Base-by-base conservation (phyloP, 2,888 invertebrate genomes). In the Agrochola lota region DNA sequence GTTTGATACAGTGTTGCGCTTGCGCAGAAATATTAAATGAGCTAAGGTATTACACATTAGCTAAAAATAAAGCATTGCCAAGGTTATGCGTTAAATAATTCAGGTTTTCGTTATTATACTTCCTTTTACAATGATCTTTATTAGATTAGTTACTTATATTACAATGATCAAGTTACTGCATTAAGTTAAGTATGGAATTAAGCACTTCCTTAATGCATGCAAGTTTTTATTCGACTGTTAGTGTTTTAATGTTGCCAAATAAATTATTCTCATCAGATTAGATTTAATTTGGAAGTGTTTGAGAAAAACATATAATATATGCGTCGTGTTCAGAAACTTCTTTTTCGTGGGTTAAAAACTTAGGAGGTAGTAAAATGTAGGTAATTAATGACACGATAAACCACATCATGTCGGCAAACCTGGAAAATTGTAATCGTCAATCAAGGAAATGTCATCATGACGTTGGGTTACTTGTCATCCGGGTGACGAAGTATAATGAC, bases 1-100 rank as follows among this genome's bases (percentile, higher is more conserved):
- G 5, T 55, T 46, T 35, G 12, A 70, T 26, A 52, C n/a, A 74
- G 64, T 69, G 81, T 74, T 80, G 74, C 68, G 55, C 6, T 23
- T 15, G 68, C 74, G 30, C 78, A 74, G 26, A 59, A 23, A 43
- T 69, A 63, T 40, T 46, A 35, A 69, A 69, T 67, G 62, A 57
- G 30, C 67, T 73, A 2, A 64, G 63, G 49, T 46, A 75, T 66
- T 35, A 71, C 66, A 75, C 49, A 75, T 71, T 63, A 57, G 46
- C 46, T 71, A 77, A 81, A 71, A 77, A 72, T 81, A 81, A 77
- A 60, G 63, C 77, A 72, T 69, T 72, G 59, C 55, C 81, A 81
- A 81, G 81, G 81, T 72, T 59, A 59, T n/a, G 30, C 52, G n/a
- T 64, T 5, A 68, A 74, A 59, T 69, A 59, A 59, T 80, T 74